Conservation (phyloP, 2,113 vertebrate species). For the Pitta sordida region DNA sequence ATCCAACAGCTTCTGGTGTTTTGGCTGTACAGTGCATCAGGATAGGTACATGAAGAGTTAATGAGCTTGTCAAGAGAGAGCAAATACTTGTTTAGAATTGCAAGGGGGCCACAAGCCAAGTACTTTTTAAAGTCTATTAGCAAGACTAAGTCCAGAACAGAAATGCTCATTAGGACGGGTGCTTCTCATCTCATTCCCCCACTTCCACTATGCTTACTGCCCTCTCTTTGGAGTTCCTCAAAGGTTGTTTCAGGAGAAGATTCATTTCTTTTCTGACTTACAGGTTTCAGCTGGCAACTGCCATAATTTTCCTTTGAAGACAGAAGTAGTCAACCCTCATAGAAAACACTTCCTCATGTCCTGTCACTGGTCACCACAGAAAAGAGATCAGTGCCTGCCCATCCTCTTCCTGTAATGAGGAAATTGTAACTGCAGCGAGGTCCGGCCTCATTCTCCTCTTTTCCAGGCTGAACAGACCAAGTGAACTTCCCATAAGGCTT, state of each 20-base stretch:
- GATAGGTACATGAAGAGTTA: background rate
- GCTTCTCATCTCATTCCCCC: background rate
- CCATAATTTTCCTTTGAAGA: background rate
- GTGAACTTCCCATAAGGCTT: background rate
- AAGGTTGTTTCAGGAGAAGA: background rate
- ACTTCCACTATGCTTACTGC: background rate
- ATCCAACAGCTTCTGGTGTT: background rate
- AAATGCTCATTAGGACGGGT: accelerated
- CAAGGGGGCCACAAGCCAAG: background rate
- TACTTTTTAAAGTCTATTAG: background rate
- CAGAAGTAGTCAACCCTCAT: background rate
- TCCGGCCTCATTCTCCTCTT: background rate
- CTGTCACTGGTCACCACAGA: background rate
- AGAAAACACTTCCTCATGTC: background rate
- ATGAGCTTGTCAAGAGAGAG: background rate
- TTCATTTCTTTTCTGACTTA: background rate
- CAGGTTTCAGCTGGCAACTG: background rate
- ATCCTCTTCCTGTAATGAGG: background rate
- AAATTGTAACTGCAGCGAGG: background rate
- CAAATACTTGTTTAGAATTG: constrained; percentile 32
- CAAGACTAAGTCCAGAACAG: background rate
- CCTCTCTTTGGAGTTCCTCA: background rate
- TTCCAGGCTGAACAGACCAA: background rate
- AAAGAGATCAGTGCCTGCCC: background rate
- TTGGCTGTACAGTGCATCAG: background rate